Percentiles rank a stretch among this genome's conserved stretches.
These are phyloP conservation scores for Fukomys damarensis DNA, from an alignment of 2,113 vertebrate species.

Conservation along the genomic window DNA sequence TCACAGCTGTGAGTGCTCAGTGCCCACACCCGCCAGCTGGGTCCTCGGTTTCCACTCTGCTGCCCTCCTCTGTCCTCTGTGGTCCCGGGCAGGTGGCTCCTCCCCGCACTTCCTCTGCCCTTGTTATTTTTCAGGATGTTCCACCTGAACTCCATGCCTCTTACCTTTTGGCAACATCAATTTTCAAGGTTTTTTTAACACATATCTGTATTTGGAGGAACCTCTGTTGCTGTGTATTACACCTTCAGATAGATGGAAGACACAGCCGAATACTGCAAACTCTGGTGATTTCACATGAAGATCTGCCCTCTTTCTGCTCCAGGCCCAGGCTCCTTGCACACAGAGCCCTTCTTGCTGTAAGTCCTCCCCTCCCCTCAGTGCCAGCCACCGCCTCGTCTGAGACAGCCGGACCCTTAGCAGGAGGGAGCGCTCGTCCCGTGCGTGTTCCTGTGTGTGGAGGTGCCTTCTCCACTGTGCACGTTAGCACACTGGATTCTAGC, in stretches of 20 bases:
- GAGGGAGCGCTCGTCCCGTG: rapidly evolving
- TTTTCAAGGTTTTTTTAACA: not conserved
- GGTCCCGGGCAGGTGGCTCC: not conserved
- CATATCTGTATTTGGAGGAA: not conserved
- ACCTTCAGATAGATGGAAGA: not conserved
- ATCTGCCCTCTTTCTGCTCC: not conserved
- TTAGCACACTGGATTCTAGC: not conserved
- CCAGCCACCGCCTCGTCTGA: not conserved
- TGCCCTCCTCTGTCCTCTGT: not conserved
- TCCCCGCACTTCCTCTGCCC: not conserved
- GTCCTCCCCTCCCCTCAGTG: not conserved
- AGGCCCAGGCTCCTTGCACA: not conserved
- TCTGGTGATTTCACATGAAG: not conserved
- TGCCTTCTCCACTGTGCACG: not conserved
- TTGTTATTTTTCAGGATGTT: not conserved
- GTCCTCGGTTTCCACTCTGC: not conserved
- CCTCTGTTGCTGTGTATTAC: not conserved
- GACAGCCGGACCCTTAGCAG: not conserved
- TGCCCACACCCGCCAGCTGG: too few relatives aligned
- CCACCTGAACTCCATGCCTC: not conserved
- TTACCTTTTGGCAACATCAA: not conserved
- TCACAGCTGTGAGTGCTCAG: not conserved
- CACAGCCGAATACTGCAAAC: not conserved
- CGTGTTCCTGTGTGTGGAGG: not conserved
- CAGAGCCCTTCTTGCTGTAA: not conserved